phyloP scores from a whole-genome alignment of 1,140 invertebrate species.

The Aphis craccivora region DNA sequence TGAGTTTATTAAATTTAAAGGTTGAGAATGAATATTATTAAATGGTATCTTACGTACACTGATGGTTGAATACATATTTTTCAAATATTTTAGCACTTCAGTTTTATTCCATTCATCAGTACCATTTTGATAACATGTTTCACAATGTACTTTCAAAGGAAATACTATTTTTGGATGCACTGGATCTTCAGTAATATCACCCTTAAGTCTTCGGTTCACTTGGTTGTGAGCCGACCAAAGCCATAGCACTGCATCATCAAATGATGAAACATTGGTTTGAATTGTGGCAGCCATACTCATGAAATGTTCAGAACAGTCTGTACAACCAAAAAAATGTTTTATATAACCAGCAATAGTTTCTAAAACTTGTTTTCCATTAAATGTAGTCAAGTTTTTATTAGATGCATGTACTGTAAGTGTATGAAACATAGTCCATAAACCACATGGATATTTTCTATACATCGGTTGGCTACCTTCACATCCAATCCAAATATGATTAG shows the following conservation, averaged over 20 bases:
- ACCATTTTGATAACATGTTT: constrained; percentile 70
- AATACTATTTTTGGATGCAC: constrained; percentile 89
- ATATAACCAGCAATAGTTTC: constrained; percentile 87
- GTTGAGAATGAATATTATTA: not conserved
- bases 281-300: constrained; percentile 76
- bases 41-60: constrained; percentile 55
- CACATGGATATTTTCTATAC: constrained; percentile 91
- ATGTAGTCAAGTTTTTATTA: constrained; percentile 66
- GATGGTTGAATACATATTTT: constrained; percentile 73
- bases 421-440: constrained; percentile 95
- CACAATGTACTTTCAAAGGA: constrained; percentile 76
- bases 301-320: constrained; percentile 90
- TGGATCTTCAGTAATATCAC: constrained; percentile 91
- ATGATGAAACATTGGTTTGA: constrained; percentile 73
- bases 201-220: constrained; percentile 86
- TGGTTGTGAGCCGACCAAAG: constrained; percentile 94
- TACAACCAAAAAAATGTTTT: constrained; percentile 92
- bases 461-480: constrained; percentile 80
- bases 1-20: not conserved
- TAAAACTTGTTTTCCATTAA: constrained; percentile 70
- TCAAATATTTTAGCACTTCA: constrained; percentile 78
- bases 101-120: constrained; percentile 73
- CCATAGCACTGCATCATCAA: constrained; percentile 86
- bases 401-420: constrained; percentile 85
- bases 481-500: constrained; percentile 76